phyloP scores from a whole-genome alignment of 2,797 vertebrate species.

The Onychomys leucogaster region DNA sequence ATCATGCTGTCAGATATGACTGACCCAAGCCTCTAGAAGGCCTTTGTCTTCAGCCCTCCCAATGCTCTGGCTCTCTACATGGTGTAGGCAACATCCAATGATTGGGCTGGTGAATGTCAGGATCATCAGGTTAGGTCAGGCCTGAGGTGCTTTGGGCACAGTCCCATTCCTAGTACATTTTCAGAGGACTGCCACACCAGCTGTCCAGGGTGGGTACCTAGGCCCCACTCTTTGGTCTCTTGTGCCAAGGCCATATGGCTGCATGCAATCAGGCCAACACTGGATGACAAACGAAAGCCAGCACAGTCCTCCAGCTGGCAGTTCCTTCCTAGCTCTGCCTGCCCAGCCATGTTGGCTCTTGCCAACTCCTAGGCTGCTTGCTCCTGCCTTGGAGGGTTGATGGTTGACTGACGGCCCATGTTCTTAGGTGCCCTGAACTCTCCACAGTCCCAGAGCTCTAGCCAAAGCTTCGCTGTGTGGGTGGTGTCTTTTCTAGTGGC shows the following conservation, averaged over 20 bases:
- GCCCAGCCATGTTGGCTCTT: background rate
- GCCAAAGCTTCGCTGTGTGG: background rate
- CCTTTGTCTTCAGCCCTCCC: too few relatives aligned
- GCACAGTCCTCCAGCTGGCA: background rate
- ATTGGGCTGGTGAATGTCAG: background rate
- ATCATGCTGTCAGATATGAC: background rate
- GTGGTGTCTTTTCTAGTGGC: too few relatives aligned
- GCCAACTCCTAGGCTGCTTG: background rate
- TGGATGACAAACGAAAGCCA: background rate
- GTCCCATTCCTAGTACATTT: background rate
- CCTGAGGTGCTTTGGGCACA: background rate
- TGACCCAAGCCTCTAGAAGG: background rate
- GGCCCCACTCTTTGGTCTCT: too few relatives aligned
- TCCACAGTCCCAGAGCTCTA: background rate
- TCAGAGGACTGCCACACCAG: background rate
- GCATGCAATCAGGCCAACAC: too few relatives aligned
- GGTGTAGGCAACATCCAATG: too few relatives aligned
- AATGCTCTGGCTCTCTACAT: rapidly evolving
- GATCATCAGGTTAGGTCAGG: background rate
- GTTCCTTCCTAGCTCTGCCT: background rate
- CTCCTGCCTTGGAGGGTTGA: background rate
- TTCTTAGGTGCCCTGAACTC: background rate
- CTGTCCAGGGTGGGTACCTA: background rate
- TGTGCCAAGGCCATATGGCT: background rate
- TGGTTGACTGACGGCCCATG: background rate